phyloP scores from a whole-genome alignment of 2,113 vertebrate species.

The Plectropomus leopardus region DNA sequence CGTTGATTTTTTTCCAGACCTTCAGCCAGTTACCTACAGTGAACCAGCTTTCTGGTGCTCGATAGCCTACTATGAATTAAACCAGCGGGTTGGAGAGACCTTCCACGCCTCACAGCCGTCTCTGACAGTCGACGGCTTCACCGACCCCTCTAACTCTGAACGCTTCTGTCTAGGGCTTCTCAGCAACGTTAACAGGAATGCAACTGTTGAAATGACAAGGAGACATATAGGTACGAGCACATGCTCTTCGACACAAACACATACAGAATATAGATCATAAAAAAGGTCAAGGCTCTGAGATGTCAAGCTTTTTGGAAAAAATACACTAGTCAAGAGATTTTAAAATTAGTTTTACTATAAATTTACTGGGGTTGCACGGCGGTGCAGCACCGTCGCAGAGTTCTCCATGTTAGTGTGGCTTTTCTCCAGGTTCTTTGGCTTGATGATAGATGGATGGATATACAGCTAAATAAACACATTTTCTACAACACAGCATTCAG shows the following conservation, averaged over 20 bases:
- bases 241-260: neutral
- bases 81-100: conserved; percentile 98
- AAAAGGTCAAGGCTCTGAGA: neutral
- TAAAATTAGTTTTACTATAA: neutral
- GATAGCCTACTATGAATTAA: conserved; percentile 98
- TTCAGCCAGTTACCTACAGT: conserved; percentile 97
- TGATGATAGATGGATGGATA: neutral
- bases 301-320: no score
- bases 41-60: conserved; percentile 99
- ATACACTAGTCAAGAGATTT: neutral
- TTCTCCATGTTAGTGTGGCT: no score
- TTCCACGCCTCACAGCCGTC: conserved; percentile 98
- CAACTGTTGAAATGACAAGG: conserved; percentile 98
- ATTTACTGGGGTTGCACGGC: no score
- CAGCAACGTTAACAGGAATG: conserved; percentile 98
- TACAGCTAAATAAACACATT: neutral
- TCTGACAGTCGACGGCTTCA: conserved; percentile 97
- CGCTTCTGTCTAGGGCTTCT: conserved; percentile 97
- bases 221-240: conserved; percentile 93
- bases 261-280: neutral
- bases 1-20: conserved; percentile 82
- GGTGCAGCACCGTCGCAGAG: no score
- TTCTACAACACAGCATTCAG: neutral
- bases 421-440: no score
- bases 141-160: conserved; percentile 98